phyloP scores from a whole-genome alignment of 2,888 invertebrate species.

The Lottia gigantea region DNA sequence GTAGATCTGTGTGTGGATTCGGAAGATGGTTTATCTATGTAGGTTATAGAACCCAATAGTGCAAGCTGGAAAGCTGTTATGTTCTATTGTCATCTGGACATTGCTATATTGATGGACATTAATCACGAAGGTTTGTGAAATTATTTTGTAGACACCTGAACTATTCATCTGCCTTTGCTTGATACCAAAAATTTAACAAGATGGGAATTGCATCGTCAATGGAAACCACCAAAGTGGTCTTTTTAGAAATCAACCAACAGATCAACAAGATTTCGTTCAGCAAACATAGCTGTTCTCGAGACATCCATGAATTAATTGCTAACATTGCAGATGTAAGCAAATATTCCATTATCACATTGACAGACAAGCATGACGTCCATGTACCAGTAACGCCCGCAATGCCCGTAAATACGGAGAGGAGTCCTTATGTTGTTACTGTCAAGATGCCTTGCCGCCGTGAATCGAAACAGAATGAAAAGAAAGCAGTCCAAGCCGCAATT shows the following conservation, averaged over 20 bases:
- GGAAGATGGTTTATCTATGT: too few relatives aligned
- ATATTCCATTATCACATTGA: slow-evolving; percentile 54
- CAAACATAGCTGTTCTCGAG: slow-evolving; percentile 56
- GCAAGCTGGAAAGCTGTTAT: too few relatives aligned
- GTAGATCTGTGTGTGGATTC: too few relatives aligned
- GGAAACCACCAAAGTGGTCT: slow-evolving; percentile 50
- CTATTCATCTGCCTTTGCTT: too few relatives aligned
- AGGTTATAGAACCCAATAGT: too few relatives aligned
- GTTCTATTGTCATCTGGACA: too few relatives aligned
- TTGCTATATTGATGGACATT: too few relatives aligned
- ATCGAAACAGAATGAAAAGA: slow-evolving; percentile 38
- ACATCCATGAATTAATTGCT: slow-evolving; percentile 61
- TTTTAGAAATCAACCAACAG: slow-evolving; percentile 57
- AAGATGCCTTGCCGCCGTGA: too few relatives aligned
- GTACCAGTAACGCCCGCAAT: slow-evolving; percentile 61
- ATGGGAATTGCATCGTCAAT: slow-evolving; percentile 64
- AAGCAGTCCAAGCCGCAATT: slow-evolving; percentile 55
- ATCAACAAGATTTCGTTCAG: slow-evolving; percentile 64
- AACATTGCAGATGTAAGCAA: slow-evolving; percentile 60
- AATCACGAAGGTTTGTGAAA: too few relatives aligned
- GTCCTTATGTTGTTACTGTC: too few relatives aligned
- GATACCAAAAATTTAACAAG: neutral
- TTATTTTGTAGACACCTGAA: too few relatives aligned
- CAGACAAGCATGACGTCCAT: slow-evolving; percentile 55
- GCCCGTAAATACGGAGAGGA: slow-evolving; percentile 50